Evolutionary conservation across 2,888 invertebrate genomes (phyloP), one percentile per base, ranked within the genome.

Genomic region (Nysson spinosus): DNA sequence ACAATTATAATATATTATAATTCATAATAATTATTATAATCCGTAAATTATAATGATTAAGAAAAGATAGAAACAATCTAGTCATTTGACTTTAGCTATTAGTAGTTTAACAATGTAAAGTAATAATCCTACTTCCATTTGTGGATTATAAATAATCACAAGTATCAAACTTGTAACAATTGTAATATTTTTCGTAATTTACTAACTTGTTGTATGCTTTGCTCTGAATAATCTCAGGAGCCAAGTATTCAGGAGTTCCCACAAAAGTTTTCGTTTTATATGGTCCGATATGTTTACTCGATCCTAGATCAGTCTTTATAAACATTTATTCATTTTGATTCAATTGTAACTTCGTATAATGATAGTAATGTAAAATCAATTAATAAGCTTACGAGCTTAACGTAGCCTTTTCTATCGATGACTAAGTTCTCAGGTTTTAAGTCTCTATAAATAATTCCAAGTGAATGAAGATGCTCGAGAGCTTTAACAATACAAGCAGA

Each of bases 381-480:
- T 26, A 3, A 43, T 5, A 4, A 24, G 20, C 43, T 84, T 88
- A 95, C 96, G 89, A 98, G 88, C 90, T 97, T 98, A 49, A 95
- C 91, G 83, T 96, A 96, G 52, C 98, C 98, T 52, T 90, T 88
- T 32, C 88, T 88, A 76, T 95, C 95, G 9, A 98, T 89, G 89
- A 98, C 91, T 49, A 97, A 88, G 86, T 98, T 98, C 88, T 98
- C 98, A 0, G 98, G 98, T 84, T 98, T 98, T 39, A 98, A 90
- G 86, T 98, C 98, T 62, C 97, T 89, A 84, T 93, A 94, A 52
- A 97, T 92, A 69, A 96, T 94, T 62, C 93, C 92, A 77, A 93
- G 91, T 3, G 92, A 90, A 86, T 98, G 98, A 7, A 98, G 89
- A 85, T 96, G 96, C 70, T 94, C 93, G 73, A 98, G 92, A 0